Evolutionary conservation across 2,113 vertebrate species (phyloP), one percentile per base, ranked within the genome.

Genomic region (Petromus typicus): DNA sequence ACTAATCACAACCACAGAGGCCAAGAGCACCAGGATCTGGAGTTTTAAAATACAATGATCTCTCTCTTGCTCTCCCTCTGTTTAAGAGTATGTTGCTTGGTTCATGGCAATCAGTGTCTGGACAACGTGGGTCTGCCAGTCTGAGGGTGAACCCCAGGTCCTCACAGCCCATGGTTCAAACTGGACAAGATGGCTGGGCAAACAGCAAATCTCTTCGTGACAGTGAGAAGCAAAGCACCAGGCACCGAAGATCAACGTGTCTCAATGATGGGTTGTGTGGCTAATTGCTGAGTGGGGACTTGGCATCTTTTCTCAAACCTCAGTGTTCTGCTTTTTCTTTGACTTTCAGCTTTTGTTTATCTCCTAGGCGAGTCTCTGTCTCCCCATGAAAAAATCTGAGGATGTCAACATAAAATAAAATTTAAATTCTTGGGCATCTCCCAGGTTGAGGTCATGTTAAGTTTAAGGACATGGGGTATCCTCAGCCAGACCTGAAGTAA

Each of bases 391-490:
- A 66, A 56, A 95, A 90, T 69, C 83, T 34, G 56, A 94, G 67
- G n/a, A 57, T 67, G 56, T 83, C 76, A 93, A 97, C 34, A 86
- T 85, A 93, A 93, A 95, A 76, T 86, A 67, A 64, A 61, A 48
- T 59, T 81, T 40, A 56, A 85, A 79, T 79, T 96, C 64, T 23
- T 93, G 71, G 89, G 56, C 3, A 71, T 37, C 37, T 69, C 81
- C 67, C 73, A 92, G 40, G 64, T 20, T 40, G 75, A 90, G 23
- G 69, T 59, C 64, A 84, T n/a, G 79, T 86, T 91, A 59, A 86
- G 91, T 59, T 88, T 89, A 48, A 89, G 83, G 75, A 73, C 86
- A 48, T 79, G 4, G 32, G 22, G 78, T 84, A 37, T 67, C 34
- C 43, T 86, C 22, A 11, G 40, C 67, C 82, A 84, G 75, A 84